Conservation (phyloP, 2,797 vertebrate species). For the Chromis chromis region DNA sequence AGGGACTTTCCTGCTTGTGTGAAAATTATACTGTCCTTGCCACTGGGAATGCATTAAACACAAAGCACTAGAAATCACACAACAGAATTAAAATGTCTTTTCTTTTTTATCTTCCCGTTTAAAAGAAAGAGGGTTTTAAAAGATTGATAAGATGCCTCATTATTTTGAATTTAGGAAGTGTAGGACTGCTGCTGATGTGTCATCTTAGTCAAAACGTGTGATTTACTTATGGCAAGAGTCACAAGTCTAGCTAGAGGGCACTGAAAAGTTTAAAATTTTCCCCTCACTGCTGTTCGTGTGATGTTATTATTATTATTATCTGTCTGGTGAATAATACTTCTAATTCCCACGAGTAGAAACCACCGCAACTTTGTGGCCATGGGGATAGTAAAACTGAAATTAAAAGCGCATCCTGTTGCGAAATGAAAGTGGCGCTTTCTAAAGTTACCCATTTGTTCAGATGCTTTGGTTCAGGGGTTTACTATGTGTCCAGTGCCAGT, state of each 20-base stretch:
- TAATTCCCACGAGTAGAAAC: background rate
- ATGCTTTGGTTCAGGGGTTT: background rate
- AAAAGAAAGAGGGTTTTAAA: too few relatives aligned
- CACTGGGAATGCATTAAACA: background rate
- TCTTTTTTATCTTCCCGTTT: too few relatives aligned
- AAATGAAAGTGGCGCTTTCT: background rate
- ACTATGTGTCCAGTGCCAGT: background rate
- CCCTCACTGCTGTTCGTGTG: too few relatives aligned
- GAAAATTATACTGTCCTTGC: background rate
- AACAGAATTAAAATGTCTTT: background rate
- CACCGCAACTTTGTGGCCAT: background rate
- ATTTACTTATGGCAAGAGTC: background rate
- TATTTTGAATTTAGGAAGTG: background rate
- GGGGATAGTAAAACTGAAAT: background rate
- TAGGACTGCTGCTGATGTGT: slow-evolving; percentile 7
- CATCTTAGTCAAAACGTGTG: background rate
- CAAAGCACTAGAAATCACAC: background rate
- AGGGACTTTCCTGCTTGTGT: slow-evolving; percentile 20
- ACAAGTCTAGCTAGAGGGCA: background rate
- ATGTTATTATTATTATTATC: too few relatives aligned
- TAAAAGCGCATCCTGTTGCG: background rate
- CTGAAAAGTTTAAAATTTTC: background rate
- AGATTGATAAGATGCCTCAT: background rate
- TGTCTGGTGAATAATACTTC: background rate
- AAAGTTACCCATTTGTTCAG: background rate